Evolutionary conservation across 2,113 vertebrate genomes (phyloP).

Genomic region (Rostratula benghalensis): DNA sequence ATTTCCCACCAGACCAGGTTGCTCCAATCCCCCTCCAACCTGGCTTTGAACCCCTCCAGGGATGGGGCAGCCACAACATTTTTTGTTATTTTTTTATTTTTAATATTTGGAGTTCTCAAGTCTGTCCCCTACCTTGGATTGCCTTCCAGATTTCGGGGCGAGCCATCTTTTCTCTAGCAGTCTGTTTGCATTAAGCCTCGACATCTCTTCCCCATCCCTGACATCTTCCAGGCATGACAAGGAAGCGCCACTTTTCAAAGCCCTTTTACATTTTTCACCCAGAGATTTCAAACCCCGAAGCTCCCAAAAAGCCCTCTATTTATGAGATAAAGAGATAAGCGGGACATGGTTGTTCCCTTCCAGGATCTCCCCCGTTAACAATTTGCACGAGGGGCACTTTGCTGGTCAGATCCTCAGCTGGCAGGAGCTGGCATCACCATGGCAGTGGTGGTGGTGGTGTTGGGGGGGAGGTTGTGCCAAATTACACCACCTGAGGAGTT

Average conservation of each 20-base stretch:
- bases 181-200: neutral
- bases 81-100: neutral
- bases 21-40: neutral
- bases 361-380: accelerated
- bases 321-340: accelerated
- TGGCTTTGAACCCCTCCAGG: neutral
- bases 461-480: accelerated
- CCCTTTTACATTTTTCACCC: neutral
- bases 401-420: neutral
- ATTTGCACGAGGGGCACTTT: accelerated
- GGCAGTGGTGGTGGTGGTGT: accelerated
- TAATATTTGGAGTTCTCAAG: neutral
- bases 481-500: neutral
- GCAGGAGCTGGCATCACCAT: accelerated
- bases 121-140: neutral
- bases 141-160: neutral
- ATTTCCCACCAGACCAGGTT: neutral
- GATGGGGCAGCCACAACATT: neutral
- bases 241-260: neutral
- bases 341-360: neutral
- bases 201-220: neutral
- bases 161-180: neutral
- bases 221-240: neutral
- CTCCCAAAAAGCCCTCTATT: neutral
- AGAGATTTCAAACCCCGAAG: neutral